Base-by-base conservation (phyloP, 2,888 invertebrate species). In the Theodoxus fluviatilis region DNA sequence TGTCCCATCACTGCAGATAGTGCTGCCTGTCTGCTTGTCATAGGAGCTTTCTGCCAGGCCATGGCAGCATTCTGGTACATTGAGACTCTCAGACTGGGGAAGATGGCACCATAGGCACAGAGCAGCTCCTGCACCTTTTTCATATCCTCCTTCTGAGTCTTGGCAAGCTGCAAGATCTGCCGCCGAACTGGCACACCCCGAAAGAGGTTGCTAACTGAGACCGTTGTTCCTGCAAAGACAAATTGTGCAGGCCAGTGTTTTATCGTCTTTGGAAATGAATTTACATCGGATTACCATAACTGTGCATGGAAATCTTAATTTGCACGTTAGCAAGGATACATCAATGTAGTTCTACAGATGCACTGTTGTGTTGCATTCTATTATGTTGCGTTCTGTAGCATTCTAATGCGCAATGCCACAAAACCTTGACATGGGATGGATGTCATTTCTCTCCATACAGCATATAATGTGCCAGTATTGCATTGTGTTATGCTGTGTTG, bases 131-230 rank as follows among this genome's bases (percentile, higher is more conserved):
- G 90, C 7, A 90, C 84, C 69, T 84, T 87, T 79, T 89, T 90
- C 35, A 91, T 75, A 72, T 90, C 90, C 67, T 90, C 89, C 73
- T 84, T 87, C 38, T 87, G 84, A 73, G 86, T 87, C 70, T 87
- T 89, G 1, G 82, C 78, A 33, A 87, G 86, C 68, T 83, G 88
- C 68, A 90, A 87, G 71, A 87, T 87, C 80, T 91, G 90, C 73
- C 88, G 87, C 22, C 91, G 84, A 0, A 91, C 91, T 22, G 91
- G 91, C 28, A 90, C 76, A 71, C 89, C 88, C 77, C 88, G 88
- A 80, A 91, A 91, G 57, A 91, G 79, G 71, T 89, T 84, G 38
- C 79, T 83, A 1, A 89, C 89, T 71, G 84, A 83, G 0, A 91
- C 85, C 4, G 88, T 88, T 12, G 91, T 91, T 38, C 91, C 91